Conservation (phyloP, 2,888 invertebrate genomes). For the Biston stratarius region DNA sequence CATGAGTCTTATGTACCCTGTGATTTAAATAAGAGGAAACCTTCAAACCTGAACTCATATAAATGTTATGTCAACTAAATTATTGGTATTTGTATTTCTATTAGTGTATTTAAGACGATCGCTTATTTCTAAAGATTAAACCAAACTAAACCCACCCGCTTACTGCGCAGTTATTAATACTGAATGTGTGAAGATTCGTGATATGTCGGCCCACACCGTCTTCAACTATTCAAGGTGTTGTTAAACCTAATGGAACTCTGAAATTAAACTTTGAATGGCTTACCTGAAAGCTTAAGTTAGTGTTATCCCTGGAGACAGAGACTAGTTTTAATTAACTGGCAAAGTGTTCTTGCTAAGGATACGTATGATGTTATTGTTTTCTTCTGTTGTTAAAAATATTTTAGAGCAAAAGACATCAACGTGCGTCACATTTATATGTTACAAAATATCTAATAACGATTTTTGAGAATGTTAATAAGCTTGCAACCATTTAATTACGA, state of each 20-base stretch:
- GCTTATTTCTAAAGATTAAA: not conserved
- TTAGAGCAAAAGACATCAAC: conserved; percentile 29
- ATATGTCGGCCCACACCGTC: conserved; percentile 41
- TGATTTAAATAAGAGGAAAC: no score
- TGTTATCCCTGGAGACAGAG: conserved; percentile 3
- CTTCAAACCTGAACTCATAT: no score
- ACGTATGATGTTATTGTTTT: not conserved
- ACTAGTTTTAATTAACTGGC: not conserved
- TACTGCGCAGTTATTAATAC: conserved; percentile 23
- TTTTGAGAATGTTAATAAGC: no score
- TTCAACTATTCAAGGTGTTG: conserved; percentile 18
- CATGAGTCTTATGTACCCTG: no score
- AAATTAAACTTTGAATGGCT: conserved; percentile 7
- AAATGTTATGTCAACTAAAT: not conserved
- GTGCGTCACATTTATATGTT: conserved; percentile 3
- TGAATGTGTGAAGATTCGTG: conserved; percentile 44
- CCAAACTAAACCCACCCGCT: not conserved
- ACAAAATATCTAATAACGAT: not conserved
- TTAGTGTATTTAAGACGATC: not conserved
- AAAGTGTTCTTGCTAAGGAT: not conserved
- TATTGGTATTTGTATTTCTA: not conserved
- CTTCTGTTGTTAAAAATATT: not conserved
- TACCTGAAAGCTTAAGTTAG: conserved; percentile 5
- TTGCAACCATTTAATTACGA: not conserved
- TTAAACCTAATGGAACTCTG: conserved; percentile 17